Percentiles rank a stretch among this genome's conserved stretches.
phyloP scores from a whole-genome alignment of 2,888 invertebrate species.

The Pomacea canaliculata region DNA sequence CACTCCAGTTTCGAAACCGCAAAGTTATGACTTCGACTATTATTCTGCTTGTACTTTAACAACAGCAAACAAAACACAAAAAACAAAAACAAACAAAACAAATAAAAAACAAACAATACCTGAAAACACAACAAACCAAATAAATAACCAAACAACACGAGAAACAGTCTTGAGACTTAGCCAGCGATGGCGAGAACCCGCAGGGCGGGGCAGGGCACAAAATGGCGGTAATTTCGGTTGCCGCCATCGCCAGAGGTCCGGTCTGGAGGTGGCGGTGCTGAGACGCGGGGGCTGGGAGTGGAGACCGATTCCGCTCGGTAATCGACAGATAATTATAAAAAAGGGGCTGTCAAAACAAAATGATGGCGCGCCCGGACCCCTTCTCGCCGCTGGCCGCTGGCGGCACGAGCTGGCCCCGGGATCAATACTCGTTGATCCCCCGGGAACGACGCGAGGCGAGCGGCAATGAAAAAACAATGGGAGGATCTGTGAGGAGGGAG shows the following conservation, averaged over 20 bases:
- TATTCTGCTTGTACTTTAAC: no score
- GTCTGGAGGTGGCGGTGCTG: conserved; percentile 7
- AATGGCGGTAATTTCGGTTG: neutral
- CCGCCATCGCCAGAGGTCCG: neutral
- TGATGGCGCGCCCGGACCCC: conserved; percentile 11
- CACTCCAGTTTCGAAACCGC: no score
- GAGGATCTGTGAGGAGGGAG: neutral
- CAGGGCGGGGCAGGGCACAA: no score
- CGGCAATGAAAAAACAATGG: conserved; percentile 1
- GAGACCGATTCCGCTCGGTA: conserved; percentile 10
- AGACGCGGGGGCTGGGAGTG: conserved; percentile 11
- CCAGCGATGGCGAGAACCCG: no score
- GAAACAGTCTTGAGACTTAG: no score
- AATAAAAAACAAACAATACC: no score
- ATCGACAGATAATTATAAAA: conserved; percentile 35
- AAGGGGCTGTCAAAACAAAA: conserved; percentile 28
- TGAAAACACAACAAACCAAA: no score
- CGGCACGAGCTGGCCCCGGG: neutral
- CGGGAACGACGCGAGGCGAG: conserved; percentile 4
- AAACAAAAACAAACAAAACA: no score
- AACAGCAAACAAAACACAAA: no score
- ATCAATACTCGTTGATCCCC: conserved; percentile 25
- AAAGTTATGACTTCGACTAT: no score
- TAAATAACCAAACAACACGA: no score
- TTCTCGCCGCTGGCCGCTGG: conserved; percentile 2